Evolutionary conservation across 2,113 vertebrate genomes (phyloP).

Genomic region (Atherinomorus stipes): DNA sequence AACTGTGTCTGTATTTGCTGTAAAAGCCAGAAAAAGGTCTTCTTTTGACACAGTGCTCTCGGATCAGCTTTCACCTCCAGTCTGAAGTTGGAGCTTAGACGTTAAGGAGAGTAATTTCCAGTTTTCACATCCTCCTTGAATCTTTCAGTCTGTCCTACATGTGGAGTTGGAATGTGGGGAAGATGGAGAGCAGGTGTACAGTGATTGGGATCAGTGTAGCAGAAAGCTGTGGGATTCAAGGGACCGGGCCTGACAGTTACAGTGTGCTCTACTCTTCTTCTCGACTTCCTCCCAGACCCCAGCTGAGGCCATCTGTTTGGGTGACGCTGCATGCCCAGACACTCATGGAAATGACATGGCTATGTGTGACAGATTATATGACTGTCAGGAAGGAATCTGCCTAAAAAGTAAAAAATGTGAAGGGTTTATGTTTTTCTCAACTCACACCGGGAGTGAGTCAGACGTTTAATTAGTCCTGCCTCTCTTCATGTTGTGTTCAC

Average conservation of each 20-base stretch:
- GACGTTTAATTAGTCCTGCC: too few relatives aligned
- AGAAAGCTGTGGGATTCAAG: slow-evolving; percentile 73
- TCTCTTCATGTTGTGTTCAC: too few relatives aligned
- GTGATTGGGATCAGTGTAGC: slow-evolving; percentile 75
- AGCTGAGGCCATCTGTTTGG: slow-evolving; percentile 76
- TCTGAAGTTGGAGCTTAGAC: slow-evolving; percentile 48
- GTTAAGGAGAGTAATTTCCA: slow-evolving; percentile 62
- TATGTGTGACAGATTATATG: slow-evolving; percentile 41
- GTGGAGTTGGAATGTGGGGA: slow-evolving; percentile 56
- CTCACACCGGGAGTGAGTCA: too few relatives aligned
- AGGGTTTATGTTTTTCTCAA: too few relatives aligned
- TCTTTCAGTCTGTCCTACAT: slow-evolving; percentile 58
- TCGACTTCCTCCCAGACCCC: slow-evolving; percentile 59
- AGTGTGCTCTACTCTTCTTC: slow-evolving; percentile 65
- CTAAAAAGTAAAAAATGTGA: not conserved
- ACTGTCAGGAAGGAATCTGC: slow-evolving; percentile 18
- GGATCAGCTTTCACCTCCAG: slow-evolving; percentile 49
- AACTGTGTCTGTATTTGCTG: slow-evolving; percentile 37
- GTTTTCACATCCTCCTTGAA: slow-evolving; percentile 56
- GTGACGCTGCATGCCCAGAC: slow-evolving; percentile 47
- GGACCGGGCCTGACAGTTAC: slow-evolving; percentile 71
- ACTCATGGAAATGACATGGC: slow-evolving; percentile 1
- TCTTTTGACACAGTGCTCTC: slow-evolving; percentile 28
- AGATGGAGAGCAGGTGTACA: slow-evolving; percentile 71
- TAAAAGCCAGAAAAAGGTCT: slow-evolving; percentile 43